phyloP scores from a whole-genome alignment of 2,888 invertebrate species.

The Eugnorisma glareosa region DNA sequence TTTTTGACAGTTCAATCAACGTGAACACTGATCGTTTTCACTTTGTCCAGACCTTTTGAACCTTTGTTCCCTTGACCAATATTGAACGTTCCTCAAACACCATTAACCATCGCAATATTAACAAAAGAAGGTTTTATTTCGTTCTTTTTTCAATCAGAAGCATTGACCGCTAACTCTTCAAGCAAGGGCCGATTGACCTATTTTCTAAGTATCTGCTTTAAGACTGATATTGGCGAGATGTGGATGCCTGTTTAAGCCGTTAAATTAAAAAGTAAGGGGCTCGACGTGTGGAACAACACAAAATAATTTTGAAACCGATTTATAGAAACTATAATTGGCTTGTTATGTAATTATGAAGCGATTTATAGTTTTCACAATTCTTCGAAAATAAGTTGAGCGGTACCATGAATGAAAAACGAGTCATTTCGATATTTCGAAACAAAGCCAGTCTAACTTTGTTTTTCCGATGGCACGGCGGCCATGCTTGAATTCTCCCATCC shows the following conservation, averaged over 20 bases:
- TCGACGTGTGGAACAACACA: background rate
- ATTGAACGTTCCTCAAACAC: background rate
- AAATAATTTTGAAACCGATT: background rate
- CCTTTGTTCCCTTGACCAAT: background rate
- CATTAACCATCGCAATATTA: background rate
- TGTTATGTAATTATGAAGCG: background rate
- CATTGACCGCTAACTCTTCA: slow-evolving; percentile 47
- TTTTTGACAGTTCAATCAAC: background rate
- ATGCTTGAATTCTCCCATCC: slow-evolving; percentile 9
- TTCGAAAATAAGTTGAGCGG: background rate
- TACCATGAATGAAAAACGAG: background rate
- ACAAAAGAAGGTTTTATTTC: slow-evolving; percentile 19
- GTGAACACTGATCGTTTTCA: background rate
- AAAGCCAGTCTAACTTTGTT: slow-evolving; percentile 7
- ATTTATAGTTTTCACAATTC: background rate
- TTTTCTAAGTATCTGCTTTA: slow-evolving; percentile 42
- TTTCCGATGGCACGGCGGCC: background rate
- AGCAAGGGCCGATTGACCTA: slow-evolving; percentile 60
- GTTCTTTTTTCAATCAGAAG: slow-evolving; percentile 7
- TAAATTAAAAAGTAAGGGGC: slow-evolving; percentile 37
- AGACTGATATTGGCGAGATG: slow-evolving; percentile 42
- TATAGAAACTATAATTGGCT: too few species aligned
- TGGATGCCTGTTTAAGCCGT: slow-evolving; percentile 32
- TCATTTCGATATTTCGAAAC: slow-evolving; percentile 6
- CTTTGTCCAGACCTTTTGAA: background rate